A percentile compares a stretch with the other conserved stretches of the same genome.
Conservation (phyloP, 2,113 vertebrate species). For the Xenopus borealis region DNA sequence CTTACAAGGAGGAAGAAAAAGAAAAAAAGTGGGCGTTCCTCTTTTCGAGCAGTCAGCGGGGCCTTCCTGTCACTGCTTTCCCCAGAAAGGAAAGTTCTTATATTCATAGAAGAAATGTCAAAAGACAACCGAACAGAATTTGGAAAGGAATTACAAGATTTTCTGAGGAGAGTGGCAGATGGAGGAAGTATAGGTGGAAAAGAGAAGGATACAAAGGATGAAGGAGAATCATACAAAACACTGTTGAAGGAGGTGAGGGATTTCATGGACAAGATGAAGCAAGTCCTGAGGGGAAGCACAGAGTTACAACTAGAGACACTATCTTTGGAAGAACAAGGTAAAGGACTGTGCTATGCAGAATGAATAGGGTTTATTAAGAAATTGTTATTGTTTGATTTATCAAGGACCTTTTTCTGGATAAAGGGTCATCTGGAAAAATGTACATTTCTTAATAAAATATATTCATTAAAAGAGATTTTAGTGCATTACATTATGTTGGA, state of each 20-base stretch:
- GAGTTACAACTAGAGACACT: slow-evolving; percentile 71
- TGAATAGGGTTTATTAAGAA: neutral
- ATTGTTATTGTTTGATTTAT: too few species aligned
- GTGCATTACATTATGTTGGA: too few species aligned
- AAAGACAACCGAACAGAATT: slow-evolving; percentile 69
- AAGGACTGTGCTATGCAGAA: slow-evolving; percentile 1
- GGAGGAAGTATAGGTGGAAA: slow-evolving; percentile 35
- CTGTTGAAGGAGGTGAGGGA: slow-evolving; percentile 69
- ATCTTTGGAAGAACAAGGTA: slow-evolving; percentile 75
- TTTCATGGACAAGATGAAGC: slow-evolving; percentile 74
- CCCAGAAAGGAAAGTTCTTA: slow-evolving; percentile 74
- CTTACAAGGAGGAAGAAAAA: slow-evolving; percentile 44
- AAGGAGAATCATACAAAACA: slow-evolving; percentile 44
- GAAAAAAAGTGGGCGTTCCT: slow-evolving; percentile 48
- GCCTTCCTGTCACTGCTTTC: slow-evolving; percentile 81
- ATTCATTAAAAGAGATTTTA: too few species aligned
- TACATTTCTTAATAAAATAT: too few species aligned
- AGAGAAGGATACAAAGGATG: neutral
- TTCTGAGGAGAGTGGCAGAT: slow-evolving; percentile 67
- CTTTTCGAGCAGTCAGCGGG: slow-evolving; percentile 74
- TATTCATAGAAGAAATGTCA: slow-evolving; percentile 66
- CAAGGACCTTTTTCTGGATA: too few species aligned
- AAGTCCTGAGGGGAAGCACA: slow-evolving; percentile 63
- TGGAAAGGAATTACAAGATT: slow-evolving; percentile 77
- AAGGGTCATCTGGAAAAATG: too few species aligned